Evolutionary conservation across 2,797 vertebrate genomes (phyloP).

Genomic region (Lagodon rhomboides): DNA sequence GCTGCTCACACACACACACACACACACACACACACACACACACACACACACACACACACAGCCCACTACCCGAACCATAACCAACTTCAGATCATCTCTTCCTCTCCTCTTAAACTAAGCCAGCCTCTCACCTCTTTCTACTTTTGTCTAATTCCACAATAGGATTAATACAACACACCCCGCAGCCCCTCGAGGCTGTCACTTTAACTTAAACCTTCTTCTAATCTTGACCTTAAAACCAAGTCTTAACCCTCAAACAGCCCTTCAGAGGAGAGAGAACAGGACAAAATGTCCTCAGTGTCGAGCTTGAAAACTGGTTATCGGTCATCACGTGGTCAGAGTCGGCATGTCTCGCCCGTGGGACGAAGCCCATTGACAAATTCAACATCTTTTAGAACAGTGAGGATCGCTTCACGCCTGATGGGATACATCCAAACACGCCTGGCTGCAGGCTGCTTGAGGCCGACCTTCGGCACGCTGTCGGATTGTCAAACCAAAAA

Average conservation of each 20-base stretch:
- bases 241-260: background rate
- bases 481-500: too few relatives aligned
- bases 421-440: too few relatives aligned
- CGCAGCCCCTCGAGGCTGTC: background rate
- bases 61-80: too few relatives aligned
- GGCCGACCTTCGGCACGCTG: too few relatives aligned
- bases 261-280: background rate
- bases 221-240: background rate
- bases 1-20: constrained; percentile 10
- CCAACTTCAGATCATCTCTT: too few relatives aligned
- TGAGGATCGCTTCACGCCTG: too few relatives aligned
- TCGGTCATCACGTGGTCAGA: background rate
- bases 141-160: background rate
- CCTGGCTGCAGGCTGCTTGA: too few relatives aligned
- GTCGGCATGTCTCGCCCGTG: too few relatives aligned
- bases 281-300: background rate
- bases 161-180: background rate
- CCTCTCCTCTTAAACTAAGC: too few relatives aligned
- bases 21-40: constrained; percentile 8
- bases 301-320: background rate
- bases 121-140: background rate
- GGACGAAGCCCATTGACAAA: too few relatives aligned
- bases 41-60: constrained; percentile 8
- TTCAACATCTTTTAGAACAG: too few relatives aligned
- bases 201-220: background rate